Base-by-base conservation (phyloP, 2,888 invertebrate species). In the Oscheius onirici region DNA sequence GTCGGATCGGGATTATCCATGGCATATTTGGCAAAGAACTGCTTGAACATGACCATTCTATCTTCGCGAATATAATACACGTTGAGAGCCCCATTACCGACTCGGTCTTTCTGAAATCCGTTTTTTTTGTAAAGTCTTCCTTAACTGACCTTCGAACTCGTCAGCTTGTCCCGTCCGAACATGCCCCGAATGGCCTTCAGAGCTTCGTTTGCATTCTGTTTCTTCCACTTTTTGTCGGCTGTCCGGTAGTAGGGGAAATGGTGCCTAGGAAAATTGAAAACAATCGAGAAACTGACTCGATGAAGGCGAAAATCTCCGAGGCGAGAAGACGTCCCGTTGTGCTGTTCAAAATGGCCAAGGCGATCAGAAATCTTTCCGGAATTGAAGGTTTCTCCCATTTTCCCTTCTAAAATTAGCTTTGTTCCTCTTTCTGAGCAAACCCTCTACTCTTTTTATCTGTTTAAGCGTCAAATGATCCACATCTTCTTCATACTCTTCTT, bases 171-270 rank as follows among this genome's bases (percentile, higher is more conserved):
- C n/a, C 34, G 24, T 26, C 55, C 55, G 17, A 55, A 55, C 20
- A 55, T 55, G 24, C 55, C 55, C 11, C 55, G 55, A 55, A 26
- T 26, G 2, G 55, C 55, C 26, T 55, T 55, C 34, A 55, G 26
- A 28, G 55, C 55, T 11, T 55, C 55, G 55, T 55, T 55, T 11
- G 55, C 55, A 26, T 26, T 55, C 28, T 55, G 55, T 11, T 55
- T 55, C 26, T 55, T 55, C 55, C 55, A 55, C 28, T 55, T 55
- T 55, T 55, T 55, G 28, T 55, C 55, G 28, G 55, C 55, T 17
- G 55, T 55, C 28, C 28, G 22, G 26, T 55, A 55, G 26, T 55
- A 55, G 26, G 55, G 55, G 28, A 55, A 55, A 28, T 55, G 55
- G 10, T 28, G 2, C 26, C 55, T 55, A 13, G 28, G 17, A 55